phyloP scores from a whole-genome alignment of 2,888 invertebrate species.

The Ormyrus pomaceus region DNA sequence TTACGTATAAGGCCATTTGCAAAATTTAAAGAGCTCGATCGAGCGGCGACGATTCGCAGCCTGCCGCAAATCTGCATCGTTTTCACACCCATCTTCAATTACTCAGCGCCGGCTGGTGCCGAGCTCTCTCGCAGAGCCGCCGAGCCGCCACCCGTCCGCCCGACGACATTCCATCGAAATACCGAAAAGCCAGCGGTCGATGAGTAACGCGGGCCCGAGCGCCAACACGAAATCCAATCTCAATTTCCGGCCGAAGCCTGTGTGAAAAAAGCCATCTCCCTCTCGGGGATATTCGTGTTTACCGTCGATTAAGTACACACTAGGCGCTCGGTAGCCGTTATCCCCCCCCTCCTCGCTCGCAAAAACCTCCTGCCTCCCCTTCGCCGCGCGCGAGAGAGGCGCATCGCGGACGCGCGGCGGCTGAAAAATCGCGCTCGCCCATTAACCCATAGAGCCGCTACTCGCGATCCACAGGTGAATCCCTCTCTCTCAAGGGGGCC shows the following conservation, averaged over 20 bases:
- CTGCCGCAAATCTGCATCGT: too few relatives aligned
- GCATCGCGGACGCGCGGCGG: background rate
- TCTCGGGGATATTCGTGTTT: too few relatives aligned
- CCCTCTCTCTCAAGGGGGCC: background rate
- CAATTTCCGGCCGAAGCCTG: slow-evolving; percentile 9
- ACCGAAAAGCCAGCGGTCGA: background rate
- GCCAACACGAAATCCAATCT: background rate
- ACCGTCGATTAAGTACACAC: too few relatives aligned
- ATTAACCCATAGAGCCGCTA: slow-evolving; percentile 33
- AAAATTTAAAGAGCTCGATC: too few relatives aligned
- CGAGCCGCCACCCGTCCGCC: too few relatives aligned
- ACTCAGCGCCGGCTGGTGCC: too few relatives aligned
- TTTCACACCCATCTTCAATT: too few relatives aligned
- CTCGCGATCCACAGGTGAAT: background rate
- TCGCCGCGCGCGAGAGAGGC: background rate
- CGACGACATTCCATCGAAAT: background rate
- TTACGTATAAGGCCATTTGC: too few relatives aligned
- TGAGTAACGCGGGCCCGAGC: slow-evolving; percentile 3
- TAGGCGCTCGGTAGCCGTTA: background rate
- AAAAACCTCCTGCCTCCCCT: too few relatives aligned
- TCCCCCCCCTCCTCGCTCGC: background rate
- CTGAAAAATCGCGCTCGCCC: slow-evolving; percentile 7
- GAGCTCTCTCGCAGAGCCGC: too few relatives aligned
- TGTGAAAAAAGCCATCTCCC: background rate
- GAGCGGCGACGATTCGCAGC: too few relatives aligned